These are phyloP conservation scores for Platalea minor DNA, from an alignment of 2,797 vertebrate genomes.

Conservation along the genomic window DNA sequence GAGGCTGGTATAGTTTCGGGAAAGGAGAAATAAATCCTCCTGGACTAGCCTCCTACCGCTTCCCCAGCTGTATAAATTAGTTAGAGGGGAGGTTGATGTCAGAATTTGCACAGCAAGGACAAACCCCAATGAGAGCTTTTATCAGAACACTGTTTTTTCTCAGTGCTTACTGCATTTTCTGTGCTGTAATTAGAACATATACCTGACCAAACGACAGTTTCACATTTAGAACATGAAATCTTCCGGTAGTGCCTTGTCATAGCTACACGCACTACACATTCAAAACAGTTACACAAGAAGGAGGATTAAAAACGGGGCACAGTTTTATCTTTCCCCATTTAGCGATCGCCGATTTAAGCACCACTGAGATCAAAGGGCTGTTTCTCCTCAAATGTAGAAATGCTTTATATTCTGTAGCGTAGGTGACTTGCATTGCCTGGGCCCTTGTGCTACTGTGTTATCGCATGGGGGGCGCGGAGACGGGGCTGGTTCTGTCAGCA, in stretches of 20 bases:
- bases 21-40: background rate
- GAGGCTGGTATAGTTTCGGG: background rate
- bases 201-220: background rate
- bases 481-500: background rate
- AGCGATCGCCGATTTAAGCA: background rate
- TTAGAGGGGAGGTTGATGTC: background rate
- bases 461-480: fast-evolving
- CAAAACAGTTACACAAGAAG: background rate
- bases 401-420: background rate
- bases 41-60: background rate
- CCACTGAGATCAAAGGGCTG: background rate
- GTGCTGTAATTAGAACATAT: background rate
- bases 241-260: background rate
- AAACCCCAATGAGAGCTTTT: background rate
- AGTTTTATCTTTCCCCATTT: background rate
- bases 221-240: background rate
- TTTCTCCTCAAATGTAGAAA: background rate
- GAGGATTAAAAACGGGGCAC: background rate
- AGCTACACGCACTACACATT: fast-evolving
- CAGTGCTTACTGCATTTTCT: background rate
- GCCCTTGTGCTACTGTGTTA: background rate
- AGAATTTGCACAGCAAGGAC: background rate
- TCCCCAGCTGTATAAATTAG: background rate
- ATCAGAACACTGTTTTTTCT: background rate
- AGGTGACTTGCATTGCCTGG: background rate